These are phyloP conservation scores for Eustalomyia histrio DNA, from an alignment of 2,888 invertebrate genomes.

Conservation along the genomic window DNA sequence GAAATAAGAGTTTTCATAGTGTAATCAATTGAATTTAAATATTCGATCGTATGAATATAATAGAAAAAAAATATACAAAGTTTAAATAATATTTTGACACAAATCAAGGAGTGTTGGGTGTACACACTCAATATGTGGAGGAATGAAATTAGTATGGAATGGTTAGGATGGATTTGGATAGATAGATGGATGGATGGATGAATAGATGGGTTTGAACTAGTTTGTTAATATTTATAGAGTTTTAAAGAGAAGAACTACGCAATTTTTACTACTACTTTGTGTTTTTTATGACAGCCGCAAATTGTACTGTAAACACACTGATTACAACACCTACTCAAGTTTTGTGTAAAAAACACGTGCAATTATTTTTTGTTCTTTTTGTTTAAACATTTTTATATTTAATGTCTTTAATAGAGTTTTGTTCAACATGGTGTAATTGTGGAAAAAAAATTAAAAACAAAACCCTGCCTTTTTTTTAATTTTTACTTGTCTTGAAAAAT, in stretches of 20 bases:
- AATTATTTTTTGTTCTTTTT: slow-evolving; percentile 52
- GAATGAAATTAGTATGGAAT: slow-evolving; percentile 24
- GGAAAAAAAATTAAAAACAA: slow-evolving; percentile 26
- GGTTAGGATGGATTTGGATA: slow-evolving; percentile 4
- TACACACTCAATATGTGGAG: slow-evolving; percentile 9
- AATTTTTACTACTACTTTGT: slow-evolving; percentile 26
- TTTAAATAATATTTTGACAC: slow-evolving; percentile 57
- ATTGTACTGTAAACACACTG: slow-evolving; percentile 57
- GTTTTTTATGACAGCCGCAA: slow-evolving; percentile 48
- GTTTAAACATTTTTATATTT: slow-evolving; percentile 1
- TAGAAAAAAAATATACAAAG: slow-evolving; percentile 33
- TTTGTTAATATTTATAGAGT: slow-evolving; percentile 5
- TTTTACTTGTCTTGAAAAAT: slow-evolving; percentile 54
- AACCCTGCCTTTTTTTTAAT: slow-evolving; percentile 48
- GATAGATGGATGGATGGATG: slow-evolving; percentile 44
- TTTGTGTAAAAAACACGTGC: slow-evolving; percentile 52
- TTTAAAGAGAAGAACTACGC: slow-evolving; percentile 37
- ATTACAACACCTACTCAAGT: slow-evolving; percentile 63
- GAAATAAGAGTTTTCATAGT: not conserved
- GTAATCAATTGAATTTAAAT: slow-evolving; percentile 1
- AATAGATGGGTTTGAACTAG: slow-evolving; percentile 50
- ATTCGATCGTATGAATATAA: slow-evolving; percentile 13
- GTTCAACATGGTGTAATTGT: slow-evolving; percentile 51
- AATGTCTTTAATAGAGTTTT: slow-evolving; percentile 33
- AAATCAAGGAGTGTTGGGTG: slow-evolving; percentile 60